phyloP scores from a whole-genome alignment of 2,888 invertebrate species.

The Leucophenga montana region DNA sequence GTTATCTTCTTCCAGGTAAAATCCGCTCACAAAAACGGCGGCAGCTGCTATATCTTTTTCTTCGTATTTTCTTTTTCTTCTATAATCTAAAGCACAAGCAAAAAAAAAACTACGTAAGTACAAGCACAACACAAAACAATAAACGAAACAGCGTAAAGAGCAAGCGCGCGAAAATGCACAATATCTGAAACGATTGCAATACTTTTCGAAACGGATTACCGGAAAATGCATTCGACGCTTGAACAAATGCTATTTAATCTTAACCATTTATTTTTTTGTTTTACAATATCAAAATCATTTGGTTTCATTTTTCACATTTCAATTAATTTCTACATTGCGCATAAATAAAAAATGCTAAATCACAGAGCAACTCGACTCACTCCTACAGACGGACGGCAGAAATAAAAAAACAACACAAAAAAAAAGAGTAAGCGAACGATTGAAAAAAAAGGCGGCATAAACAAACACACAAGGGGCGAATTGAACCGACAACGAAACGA shows the following conservation, averaged over 20 bases:
- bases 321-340: slow-evolving; percentile 25
- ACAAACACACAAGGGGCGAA: slow-evolving; percentile 67
- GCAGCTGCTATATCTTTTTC: background rate
- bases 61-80: background rate
- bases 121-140: background rate
- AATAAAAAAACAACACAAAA: slow-evolving; percentile 15
- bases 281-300: slow-evolving; percentile 45
- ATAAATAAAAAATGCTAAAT: slow-evolving; percentile 49
- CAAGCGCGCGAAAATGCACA: slow-evolving; percentile 21
- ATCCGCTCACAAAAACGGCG: slow-evolving; percentile 14
- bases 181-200: background rate
- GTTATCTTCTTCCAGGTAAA: slow-evolving; percentile 30
- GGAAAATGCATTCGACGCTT: no score
- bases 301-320: slow-evolving; percentile 17
- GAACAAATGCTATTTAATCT: background rate
- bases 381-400: slow-evolving; percentile 24
- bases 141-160: slow-evolving; percentile 2
- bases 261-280: background rate
- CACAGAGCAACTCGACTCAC: slow-evolving; percentile 55
- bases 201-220: no score
- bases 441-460: slow-evolving; percentile 62
- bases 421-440: slow-evolving; percentile 18
- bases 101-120: slow-evolving; percentile 11
- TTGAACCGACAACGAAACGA: slow-evolving; percentile 58
- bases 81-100: slow-evolving; percentile 12